Base-by-base conservation (phyloP, 2,888 invertebrate species). In the Hylaea fasciaria region DNA sequence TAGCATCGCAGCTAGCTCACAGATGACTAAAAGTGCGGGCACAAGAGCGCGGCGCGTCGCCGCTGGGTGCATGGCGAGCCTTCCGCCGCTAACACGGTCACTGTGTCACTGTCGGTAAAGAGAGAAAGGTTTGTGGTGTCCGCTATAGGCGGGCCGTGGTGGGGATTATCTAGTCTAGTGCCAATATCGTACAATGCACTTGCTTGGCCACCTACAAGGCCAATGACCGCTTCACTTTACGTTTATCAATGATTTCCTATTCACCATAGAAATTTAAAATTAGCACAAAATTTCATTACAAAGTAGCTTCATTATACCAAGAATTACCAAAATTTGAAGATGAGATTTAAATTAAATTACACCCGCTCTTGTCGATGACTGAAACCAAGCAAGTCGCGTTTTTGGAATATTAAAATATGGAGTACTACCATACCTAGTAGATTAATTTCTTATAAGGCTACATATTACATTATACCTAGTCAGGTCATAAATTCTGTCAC, bases 81-180 rank as follows among this genome's bases (percentile, higher is more conserved):
- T 84, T 84, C 82, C 80, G 73, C 79, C 78, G 81, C 80, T 73
- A 81, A 81, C 87, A 85, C 90, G 89, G 90, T 86, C 88, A 89
- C 89, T 86, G 78, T 89, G 88, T 83, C 90, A 89, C 89, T 89
- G 88, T 76, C 84, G 78, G 80, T 72, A 68, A 71, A 69, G 73
- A 89, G 90, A 89, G 91, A 91, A 89, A 90, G 90, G 91, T 81
- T 76, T 68, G 82, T 73, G 79, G 71, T 74, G 74, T 68, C 71
- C 65, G 72, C 62, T 64, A 65, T 70, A 71, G 65, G 68, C 61
- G 68, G 66, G 67, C 70, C 55, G 71, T 77, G 84, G 88, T 77
- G 87, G 91, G 90, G 91, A 82, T 71, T 83, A 87, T 83, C 82
- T 86, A 77, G 81, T 83, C 82, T 86, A 77, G 81, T 82, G 78